A percentile compares a stretch with the other conserved stretches of the same genome.
phyloP scores from a whole-genome alignment of 2,888 invertebrate genomes.

The Oscheius sp. region DNA sequence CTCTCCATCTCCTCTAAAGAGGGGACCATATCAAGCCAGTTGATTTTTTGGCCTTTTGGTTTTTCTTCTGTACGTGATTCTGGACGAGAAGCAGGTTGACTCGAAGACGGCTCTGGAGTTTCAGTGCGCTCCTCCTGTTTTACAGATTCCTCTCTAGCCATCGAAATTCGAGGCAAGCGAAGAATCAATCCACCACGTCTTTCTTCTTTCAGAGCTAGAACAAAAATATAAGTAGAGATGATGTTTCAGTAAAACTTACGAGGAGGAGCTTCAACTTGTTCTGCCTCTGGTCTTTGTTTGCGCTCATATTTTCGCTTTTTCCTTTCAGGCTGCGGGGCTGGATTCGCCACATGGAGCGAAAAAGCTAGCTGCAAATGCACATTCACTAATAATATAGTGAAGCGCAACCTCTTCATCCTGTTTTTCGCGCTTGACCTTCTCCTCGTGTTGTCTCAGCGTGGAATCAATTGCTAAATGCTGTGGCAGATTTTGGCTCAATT shows the following conservation, averaged over 20 bases:
- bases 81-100: slow-evolving; percentile 4
- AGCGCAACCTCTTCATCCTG: slow-evolving; percentile 51
- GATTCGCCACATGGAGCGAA: slow-evolving; percentile 28
- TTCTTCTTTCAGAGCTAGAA: slow-evolving; percentile 30
- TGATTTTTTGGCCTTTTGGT: slow-evolving; percentile 14
- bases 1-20: slow-evolving; percentile 45
- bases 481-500: slow-evolving; percentile 58
- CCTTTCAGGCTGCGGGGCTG: slow-evolving; percentile 32
- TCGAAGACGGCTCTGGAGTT: not conserved
- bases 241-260: slow-evolving; percentile 8
- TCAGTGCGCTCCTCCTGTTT: slow-evolving; percentile 16
- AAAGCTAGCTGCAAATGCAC: slow-evolving; percentile 38
- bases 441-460: slow-evolving; percentile 49
- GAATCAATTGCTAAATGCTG: slow-evolving; percentile 56
- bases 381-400: slow-evolving; percentile 7
- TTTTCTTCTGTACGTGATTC: slow-evolving; percentile 9
- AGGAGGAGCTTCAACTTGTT: not conserved
- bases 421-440: slow-evolving; percentile 47
- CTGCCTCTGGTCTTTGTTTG: slow-evolving; percentile 28
- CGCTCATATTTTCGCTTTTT: slow-evolving; percentile 58
- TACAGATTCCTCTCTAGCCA: slow-evolving; percentile 1
- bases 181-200: slow-evolving; percentile 34
- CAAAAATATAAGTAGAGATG: not conserved
- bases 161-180: slow-evolving; percentile 16
- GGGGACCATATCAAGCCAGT: slow-evolving; percentile 55